Base-by-base conservation (phyloP, 2,797 vertebrate species). In the Capromys pilorides region DNA sequence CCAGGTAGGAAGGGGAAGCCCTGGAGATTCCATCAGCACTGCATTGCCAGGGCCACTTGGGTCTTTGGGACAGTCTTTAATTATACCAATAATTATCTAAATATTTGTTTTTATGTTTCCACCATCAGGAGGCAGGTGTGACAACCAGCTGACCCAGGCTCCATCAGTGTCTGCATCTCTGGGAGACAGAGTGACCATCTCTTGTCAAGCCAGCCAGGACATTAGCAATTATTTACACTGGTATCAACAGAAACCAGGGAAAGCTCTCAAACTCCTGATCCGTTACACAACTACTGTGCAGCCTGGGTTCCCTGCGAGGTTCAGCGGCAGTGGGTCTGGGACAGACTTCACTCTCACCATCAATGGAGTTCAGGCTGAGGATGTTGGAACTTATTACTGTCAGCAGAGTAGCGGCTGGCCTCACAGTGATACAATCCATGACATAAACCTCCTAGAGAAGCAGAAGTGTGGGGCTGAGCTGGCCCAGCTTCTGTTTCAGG, bases 11-110 rank as follows among this genome's bases (percentile, higher is more conserved):
- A 24, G 3, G 69, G 36, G 21, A 8, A 73, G 36, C 9, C 12
- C 28, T 66, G 28, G 28, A 28, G 12, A 66, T 16, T 66, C 33
- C 10, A 28, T 66, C 28, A 66, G 28, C 12, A 39, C 36, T 39
- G 21, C 13, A 19, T 73, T 6, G n/a, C 22, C n/a, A 39, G 36
- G 1, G 1, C 10, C 21, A 11, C 8, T 4, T 10, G 21, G 39
- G 1, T 73, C 18, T 73, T 45, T 45, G 39, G 24, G 22, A 75
- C 4, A 0, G 13, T 69, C 18, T 36, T 41, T 73, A 59, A n/a
- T n/a, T 3, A 12, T 2, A 12, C 9, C 1, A 3, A 41, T 14
- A 26, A 41, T 26, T 13, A 26, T 26, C 1, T 41, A 45, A 45
- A 28, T 13, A 75, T 75, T 11, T 75, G n/a, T 73, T 5, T 73